Base-by-base conservation (phyloP, 1,140 invertebrate genomes). In the Papilio helenus region DNA sequence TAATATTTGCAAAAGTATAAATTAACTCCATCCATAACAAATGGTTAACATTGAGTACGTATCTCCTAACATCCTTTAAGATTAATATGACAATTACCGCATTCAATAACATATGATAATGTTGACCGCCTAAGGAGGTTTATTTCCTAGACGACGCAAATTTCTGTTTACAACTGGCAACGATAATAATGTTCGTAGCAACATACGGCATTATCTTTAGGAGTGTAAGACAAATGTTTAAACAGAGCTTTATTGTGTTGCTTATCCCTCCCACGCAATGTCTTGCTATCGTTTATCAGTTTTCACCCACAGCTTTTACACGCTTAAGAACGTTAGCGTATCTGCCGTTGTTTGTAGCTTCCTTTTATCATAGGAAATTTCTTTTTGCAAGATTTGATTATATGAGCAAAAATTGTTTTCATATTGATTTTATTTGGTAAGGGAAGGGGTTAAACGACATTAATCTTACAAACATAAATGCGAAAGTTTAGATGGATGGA, bases 201-300 rank as follows among this genome's bases (percentile, higher is more conserved):
- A 85, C 80, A 79, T 83, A 85, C 84, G 73, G 86, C 83, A 88
- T 89, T 89, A 90, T 85, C 86, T 89, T 87, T 86, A 83, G 34
- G 34, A 87, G 87, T 87, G 83, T 83, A 88, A 88, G 88, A 89
- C 88, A 90, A 88, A 89, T 87, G 86, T 87, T 88, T 83, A 83
- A 80, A 87, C 85, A 84, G 73, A 81, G 79, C 83, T 86, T 84
- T 87, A 82, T 87, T 88, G 79, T 84, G 86, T 86, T 85, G 81
- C 81, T 84, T 79, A 81, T 82, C 78, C 81, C 83, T 83, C 89
- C 88, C 84, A 91, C 88, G 29, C 73, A 29, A 76, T 55, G 82
- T 39, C 65, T 73, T 72, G 72, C 82, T 88, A 88, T 86, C 86
- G 86, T 89, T 85, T 87, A 91, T 90, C 87, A 91, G 89, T 89